Base-by-base conservation (phyloP, 2,888 invertebrate species). In the Eulithis testata region DNA sequence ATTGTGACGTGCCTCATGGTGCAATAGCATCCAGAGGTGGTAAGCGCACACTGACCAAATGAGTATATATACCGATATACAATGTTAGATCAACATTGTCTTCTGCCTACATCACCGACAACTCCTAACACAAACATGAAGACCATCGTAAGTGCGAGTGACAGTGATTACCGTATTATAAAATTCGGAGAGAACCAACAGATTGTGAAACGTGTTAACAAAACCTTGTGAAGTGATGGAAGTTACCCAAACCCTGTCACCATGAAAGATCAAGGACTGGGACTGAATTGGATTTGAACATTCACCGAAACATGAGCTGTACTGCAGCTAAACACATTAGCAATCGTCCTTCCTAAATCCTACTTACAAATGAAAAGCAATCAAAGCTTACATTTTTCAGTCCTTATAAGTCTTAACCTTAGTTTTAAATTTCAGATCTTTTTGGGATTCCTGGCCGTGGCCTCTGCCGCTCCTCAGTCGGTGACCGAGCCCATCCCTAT, bases 41-140 rank as follows among this genome's bases (percentile, higher is more conserved):
- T 85, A 91, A 89, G 87, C 83, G 81, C 69, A 80, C 73, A 75
- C 76, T 83, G 85, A 85, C 83, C 83, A 83, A 21, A 80, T 75
- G 84, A 87, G 87, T 87, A 89, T 90, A 91, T 88, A 92, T 86
- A 91, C 91, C 86, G 89, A 89, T 88, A 86, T 82, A 82, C 84
- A 81, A 76, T 82, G 78, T 86, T 87, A 88, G 87, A 88, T 81
- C 82, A 88, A 88, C 88, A 91, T 91, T 90, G 89, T 89, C 88
- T 90, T 88, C 87, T 87, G 82, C 86, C 83, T 86, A 49, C 49
- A 49, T 84, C 87, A 82, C 82, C 88, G 82, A 85, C 84, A 84
- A 56, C 66, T 82, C 83, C 83, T 80, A 81, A 84, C 80, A 87
- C 79, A 88, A 91, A 84, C 84, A 92, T 93, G 92, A 91, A 89